Percentiles rank a stretch among this genome's conserved stretches.
Conservation (phyloP, 2,797 vertebrate species). For the Anolis apletophallus region DNA sequence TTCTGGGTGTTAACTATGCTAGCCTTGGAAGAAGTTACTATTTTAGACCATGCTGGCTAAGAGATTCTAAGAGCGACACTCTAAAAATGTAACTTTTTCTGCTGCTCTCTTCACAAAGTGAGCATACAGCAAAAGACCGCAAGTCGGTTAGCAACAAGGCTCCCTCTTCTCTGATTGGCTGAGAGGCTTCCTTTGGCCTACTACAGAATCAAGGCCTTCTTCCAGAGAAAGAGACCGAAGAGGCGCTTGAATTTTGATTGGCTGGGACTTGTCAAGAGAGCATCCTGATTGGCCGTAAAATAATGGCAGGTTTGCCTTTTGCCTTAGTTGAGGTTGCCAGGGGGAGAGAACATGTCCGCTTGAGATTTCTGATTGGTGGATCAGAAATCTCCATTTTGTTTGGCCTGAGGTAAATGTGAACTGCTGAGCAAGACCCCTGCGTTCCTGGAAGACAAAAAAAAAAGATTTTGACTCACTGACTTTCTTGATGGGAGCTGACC, state of each 20-base stretch:
- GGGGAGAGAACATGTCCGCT: neutral
- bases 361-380: slow-evolving; percentile 25
- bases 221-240: neutral
- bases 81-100: too few species aligned
- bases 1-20: neutral
- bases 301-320: neutral
- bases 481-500: neutral
- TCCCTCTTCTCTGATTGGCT: neutral
- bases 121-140: too few species aligned
- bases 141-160: neutral
- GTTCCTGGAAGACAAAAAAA: neutral
- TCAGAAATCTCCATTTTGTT: too few species aligned
- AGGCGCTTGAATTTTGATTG: slow-evolving; percentile 8
- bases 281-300: neutral
- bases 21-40: too few species aligned
- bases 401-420: slow-evolving; percentile 34
- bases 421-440: neutral
- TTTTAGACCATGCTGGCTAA: too few species aligned
- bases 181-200: neutral
- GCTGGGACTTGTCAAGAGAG: neutral
- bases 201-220: neutral
- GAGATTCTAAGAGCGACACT: too few species aligned
- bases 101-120: too few species aligned
- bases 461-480: neutral
- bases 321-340: neutral